phyloP scores from a whole-genome alignment of 2,113 vertebrate species.

The Raja brachyura region DNA sequence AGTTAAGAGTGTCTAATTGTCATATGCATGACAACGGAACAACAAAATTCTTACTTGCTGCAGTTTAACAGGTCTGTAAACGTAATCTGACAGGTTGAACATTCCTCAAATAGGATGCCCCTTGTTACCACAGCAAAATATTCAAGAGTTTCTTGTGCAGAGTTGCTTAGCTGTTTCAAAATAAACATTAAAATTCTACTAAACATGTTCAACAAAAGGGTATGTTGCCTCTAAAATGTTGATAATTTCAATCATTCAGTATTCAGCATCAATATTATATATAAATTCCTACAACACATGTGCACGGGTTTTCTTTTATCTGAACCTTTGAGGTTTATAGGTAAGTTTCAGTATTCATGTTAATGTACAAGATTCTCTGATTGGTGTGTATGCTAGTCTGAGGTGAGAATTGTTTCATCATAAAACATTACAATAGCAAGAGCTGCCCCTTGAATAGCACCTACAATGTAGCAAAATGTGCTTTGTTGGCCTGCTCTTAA shows the following conservation, averaged over 20 bases:
- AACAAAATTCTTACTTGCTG: too few species aligned
- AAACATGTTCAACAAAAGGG: neutral
- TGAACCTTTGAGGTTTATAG: neutral
- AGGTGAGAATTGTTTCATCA: neutral
- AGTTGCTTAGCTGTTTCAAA: neutral
- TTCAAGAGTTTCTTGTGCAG: neutral
- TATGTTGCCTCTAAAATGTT: neutral
- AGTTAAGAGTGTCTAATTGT: too few species aligned
- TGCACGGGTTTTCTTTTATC: neutral
- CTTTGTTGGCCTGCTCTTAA: too few species aligned
- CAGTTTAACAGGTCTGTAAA: too few species aligned
- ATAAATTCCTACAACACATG: neutral
- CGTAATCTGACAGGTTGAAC: too few species aligned
- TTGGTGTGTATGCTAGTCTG: neutral
- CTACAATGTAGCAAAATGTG: too few species aligned
- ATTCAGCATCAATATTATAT: neutral
- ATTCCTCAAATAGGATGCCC: neutral
- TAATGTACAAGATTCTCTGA: neutral
- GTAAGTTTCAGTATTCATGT: neutral
- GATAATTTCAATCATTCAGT: neutral
- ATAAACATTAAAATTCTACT: neutral
- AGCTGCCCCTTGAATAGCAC: too few species aligned
- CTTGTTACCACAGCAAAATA: neutral
- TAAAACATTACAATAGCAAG: neutral
- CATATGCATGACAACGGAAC: too few species aligned